Evolutionary conservation across 2,888 invertebrate genomes (phyloP), one percentile per base, ranked within the genome.

Genomic region (Ophion ellenae): DNA sequence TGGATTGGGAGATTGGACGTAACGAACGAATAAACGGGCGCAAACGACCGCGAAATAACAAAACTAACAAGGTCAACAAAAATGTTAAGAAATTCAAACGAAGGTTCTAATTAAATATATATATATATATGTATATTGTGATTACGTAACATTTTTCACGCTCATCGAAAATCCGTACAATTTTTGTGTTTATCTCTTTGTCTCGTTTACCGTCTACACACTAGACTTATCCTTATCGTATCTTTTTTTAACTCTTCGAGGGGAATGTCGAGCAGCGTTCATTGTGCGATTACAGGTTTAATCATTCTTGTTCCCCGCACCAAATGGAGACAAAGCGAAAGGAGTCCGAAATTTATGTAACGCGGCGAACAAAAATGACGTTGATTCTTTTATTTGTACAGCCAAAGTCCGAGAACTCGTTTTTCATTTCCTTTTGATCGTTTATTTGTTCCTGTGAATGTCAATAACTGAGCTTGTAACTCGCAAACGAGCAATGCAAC

Each of bases 1-100:
- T 98, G 28, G 96, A 97, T 64, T 98, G 98, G 98, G 98, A 98
- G 94, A 96, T 96, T 57, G 96, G 96, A 24, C 94, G 97, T 36
- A 90, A 93, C 85, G 89, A 93, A 63, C 89, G 91, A 40, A 69
- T 92, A 2, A 81, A 82, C 53, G 89, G 89, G 20, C 87, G 88
- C 45, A 89, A 90, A 82, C 77, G 80, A 78, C 64, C 86, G 53
- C 89, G 88, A 70, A 64, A 24, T 64, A 76, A 79, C 53, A 90
- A 76, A 36, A 53, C 59, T 40, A 59, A n/a, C 4, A 92, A 89
- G 77, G 81, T 76, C 45, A 90, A 87, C 63, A 90, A 89, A 70
- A 84, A 70, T 77, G 79, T 77, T n/a, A 92, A 92, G 77, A 91
- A 86, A 83, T 89, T 86, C 14, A 92, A 90, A 85, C 81, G 84